Evolutionary conservation across 2,797 vertebrate species (phyloP).

Genomic region (Microhierax caerulescens): DNA sequence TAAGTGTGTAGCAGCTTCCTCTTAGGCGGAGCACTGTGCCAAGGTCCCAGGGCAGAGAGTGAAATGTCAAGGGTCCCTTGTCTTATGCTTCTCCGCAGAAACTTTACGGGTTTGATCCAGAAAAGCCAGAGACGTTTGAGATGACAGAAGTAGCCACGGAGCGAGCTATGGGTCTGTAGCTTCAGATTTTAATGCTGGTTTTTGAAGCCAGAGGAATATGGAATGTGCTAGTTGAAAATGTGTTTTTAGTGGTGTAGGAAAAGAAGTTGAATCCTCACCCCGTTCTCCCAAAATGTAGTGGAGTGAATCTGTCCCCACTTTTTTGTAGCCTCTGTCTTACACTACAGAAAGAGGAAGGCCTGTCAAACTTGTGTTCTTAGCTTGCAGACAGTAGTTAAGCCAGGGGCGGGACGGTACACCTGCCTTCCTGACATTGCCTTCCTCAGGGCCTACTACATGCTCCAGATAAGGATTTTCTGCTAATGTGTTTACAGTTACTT

Average conservation of each 20-base stretch:
- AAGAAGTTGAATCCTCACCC: fast-evolving
- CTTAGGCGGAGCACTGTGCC: background rate
- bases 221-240: background rate
- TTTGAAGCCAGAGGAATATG: background rate
- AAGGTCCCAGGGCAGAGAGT: background rate
- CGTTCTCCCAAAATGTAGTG: fast-evolving
- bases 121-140: background rate
- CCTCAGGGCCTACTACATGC: background rate
- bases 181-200: background rate
- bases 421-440: background rate
- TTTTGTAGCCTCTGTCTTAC: background rate
- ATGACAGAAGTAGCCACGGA: background rate
- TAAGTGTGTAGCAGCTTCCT: background rate
- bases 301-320: background rate
- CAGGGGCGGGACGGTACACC: background rate
- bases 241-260: background rate
- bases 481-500: background rate
- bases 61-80: background rate
- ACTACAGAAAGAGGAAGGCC: background rate
- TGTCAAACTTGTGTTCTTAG: background rate
- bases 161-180: fast-evolving
- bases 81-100: background rate
- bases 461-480: background rate
- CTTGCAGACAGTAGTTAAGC: background rate
- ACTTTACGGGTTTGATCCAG: background rate